A percentile compares a stretch with the other conserved stretches of the same genome.
Evolutionary conservation across 2,888 invertebrate species (phyloP).

Genomic region (Pyrrhosoma nymphula): DNA sequence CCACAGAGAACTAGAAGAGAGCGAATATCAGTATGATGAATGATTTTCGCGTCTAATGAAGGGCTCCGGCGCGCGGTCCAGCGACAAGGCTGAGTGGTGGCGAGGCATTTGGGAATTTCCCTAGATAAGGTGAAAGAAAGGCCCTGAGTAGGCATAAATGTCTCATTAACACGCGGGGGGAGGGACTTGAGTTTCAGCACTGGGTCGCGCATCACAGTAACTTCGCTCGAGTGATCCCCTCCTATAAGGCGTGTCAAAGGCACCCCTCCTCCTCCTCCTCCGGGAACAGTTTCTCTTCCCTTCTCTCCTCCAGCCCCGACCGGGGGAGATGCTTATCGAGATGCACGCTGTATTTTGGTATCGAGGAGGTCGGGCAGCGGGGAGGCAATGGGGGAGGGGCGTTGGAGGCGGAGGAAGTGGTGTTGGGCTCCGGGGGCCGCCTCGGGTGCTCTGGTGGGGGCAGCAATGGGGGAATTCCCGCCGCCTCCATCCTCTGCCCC

Average conservation of each 20-base stretch:
- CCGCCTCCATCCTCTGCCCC: not conserved
- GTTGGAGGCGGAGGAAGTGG: not conserved
- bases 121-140: too few relatives aligned
- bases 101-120: too few relatives aligned
- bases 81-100: too few relatives aligned
- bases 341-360: slow-evolving; percentile 35
- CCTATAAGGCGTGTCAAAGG: not conserved
- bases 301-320: not conserved
- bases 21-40: too few relatives aligned
- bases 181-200: too few relatives aligned
- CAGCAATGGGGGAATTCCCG: not conserved
- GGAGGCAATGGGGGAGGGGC: not conserved
- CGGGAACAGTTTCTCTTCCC: not conserved
- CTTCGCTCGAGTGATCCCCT: not conserved
- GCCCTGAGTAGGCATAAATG: not conserved
- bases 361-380: not conserved
- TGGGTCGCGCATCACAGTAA: not conserved
- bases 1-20: too few relatives aligned
- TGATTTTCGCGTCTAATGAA: too few relatives aligned
- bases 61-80: too few relatives aligned
- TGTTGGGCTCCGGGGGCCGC: not conserved
- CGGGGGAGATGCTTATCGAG: not conserved
- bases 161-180: not conserved
- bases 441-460: not conserved
- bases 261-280: not conserved